Evolutionary conservation across 2,113 vertebrate genomes (phyloP).

Genomic region (Poecile atricapillus): DNA sequence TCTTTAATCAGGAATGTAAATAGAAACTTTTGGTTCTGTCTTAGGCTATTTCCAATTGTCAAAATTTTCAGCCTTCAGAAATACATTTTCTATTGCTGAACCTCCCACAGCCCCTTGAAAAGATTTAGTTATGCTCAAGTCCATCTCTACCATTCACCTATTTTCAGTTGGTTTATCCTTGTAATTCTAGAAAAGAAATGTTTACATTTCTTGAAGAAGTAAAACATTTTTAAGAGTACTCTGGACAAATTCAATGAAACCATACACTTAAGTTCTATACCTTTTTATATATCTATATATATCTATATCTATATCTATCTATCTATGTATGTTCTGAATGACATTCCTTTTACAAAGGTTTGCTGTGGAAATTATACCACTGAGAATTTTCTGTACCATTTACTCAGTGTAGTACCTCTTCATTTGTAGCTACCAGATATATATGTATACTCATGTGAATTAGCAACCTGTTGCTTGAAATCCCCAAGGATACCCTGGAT

Average conservation of each 20-base stretch:
- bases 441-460: neutral
- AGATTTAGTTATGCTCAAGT: neutral
- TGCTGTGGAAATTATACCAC: neutral
- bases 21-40: neutral
- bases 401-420: neutral
- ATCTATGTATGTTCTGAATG: neutral
- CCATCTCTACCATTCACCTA: neutral
- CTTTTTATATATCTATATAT: neutral
- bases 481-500: neutral
- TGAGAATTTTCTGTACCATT: neutral
- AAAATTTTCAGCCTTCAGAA: neutral
- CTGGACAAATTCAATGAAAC: neutral
- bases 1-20: neutral
- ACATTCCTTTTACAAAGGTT: neutral
- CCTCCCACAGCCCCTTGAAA: accelerated
- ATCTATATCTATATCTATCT: neutral
- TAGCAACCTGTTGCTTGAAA: neutral
- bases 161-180: neutral
- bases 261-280: neutral
- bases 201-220: neutral
- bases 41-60: neutral
- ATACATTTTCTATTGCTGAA: neutral
- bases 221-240: neutral
- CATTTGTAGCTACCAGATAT: neutral
- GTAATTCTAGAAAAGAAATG: neutral